phyloP scores from a whole-genome alignment of 2,888 invertebrate species.

The Pasiphila rectangulata region DNA sequence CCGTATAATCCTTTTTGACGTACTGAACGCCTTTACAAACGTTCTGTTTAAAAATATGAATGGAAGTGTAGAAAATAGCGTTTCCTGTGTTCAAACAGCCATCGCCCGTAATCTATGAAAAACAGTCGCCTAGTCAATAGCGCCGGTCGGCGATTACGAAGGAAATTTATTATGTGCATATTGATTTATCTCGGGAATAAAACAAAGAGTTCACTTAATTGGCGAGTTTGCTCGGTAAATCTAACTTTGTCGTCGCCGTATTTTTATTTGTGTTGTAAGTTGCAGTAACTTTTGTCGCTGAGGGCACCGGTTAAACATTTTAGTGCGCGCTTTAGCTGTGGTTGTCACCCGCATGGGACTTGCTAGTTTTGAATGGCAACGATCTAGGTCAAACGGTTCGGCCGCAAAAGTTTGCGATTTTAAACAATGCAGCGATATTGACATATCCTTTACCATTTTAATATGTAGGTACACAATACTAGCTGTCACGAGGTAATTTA shows the following conservation, averaged over 20 bases:
- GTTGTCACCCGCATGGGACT: constrained; percentile 27
- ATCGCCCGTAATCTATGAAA: not conserved
- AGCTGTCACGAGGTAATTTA: no score
- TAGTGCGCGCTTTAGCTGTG: constrained; percentile 24
- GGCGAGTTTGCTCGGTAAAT: constrained; percentile 43
- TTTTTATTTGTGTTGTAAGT: constrained; percentile 45
- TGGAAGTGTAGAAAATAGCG: no score
- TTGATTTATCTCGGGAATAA: constrained; percentile 22
- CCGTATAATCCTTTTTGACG: no score
- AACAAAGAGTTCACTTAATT: constrained; percentile 38
- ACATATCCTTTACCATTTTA: no score
- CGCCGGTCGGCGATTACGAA: constrained; percentile 13
- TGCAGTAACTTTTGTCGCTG: constrained; percentile 40
- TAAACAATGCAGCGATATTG: not conserved
- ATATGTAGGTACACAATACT: no score
- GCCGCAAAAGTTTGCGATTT: not conserved
- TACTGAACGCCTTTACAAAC: no score
- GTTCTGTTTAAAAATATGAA: no score
- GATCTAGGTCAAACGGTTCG: constrained; percentile 7
- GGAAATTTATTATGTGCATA: constrained; percentile 23
- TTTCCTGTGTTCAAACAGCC: no score
- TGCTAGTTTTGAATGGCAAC: constrained; percentile 9
- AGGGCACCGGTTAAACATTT: constrained; percentile 27
- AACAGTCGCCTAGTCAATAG: constrained; percentile 11
- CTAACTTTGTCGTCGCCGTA: constrained; percentile 40